A percentile compares a stretch with the other conserved stretches of the same genome.
Evolutionary conservation across 1,140 invertebrate species (phyloP).

Genomic region (Micrasema minimum): DNA sequence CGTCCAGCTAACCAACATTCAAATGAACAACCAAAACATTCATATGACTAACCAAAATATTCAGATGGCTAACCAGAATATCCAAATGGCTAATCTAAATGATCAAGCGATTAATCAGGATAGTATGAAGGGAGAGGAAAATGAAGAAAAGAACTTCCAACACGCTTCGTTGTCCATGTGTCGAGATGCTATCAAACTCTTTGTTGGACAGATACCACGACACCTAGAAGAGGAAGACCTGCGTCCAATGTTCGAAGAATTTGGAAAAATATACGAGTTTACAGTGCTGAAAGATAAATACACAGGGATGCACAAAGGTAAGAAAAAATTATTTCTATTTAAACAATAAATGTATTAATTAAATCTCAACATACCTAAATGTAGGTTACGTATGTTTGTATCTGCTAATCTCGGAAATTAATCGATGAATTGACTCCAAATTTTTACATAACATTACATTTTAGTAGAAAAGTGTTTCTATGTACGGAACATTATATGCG

Average conservation of each 20-base stretch:
- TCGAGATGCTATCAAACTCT: conserved; percentile 82
- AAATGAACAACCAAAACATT: neutral
- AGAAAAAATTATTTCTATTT: too few relatives aligned
- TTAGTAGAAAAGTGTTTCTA: too few relatives aligned
- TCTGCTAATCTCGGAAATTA: too few relatives aligned
- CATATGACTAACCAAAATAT: neutral
- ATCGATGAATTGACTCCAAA: too few relatives aligned
- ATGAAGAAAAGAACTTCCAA: conserved; percentile 13
- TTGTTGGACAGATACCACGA: conserved; percentile 93
- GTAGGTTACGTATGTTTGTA: too few relatives aligned
- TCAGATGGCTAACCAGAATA: conserved; percentile 17
- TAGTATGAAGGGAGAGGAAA: neutral
- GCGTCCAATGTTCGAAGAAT: conserved; percentile 91
- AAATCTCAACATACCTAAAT: too few relatives aligned
- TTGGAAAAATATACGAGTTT: conserved; percentile 93
- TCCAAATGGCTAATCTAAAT: conserved; percentile 10
- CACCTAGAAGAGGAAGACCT: conserved; percentile 91
- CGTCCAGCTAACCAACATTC: neutral
- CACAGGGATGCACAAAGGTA: conserved; percentile 94
- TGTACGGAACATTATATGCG: too few relatives aligned
- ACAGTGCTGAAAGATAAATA: conserved; percentile 93
- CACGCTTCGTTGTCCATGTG: conserved; percentile 60
- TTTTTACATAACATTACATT: too few relatives aligned
- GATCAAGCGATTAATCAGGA: conserved; percentile 11
- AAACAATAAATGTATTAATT: too few relatives aligned